Conservation (phyloP, 2,797 vertebrate species). For the Thalassophryne amazonica region DNA sequence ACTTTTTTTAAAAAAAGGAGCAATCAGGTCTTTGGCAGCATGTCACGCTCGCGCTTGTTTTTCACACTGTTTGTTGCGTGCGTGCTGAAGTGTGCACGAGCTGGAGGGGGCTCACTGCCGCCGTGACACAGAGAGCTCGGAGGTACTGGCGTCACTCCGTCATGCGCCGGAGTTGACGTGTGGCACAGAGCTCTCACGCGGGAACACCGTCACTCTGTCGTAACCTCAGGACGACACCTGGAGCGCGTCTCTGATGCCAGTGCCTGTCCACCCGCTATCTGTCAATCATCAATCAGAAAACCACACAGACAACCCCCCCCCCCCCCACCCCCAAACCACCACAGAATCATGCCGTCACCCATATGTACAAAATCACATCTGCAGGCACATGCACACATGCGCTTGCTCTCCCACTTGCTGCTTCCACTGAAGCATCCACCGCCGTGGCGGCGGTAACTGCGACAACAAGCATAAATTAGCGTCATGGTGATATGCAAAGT, state of each 20-base stretch:
- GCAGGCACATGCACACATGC: slow-evolving; percentile 11
- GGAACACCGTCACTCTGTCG: too few relatives aligned
- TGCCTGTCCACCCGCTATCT: slow-evolving; percentile 56
- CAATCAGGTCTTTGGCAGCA: slow-evolving; percentile 8
- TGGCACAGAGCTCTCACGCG: slow-evolving; percentile 14
- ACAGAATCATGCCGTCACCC: slow-evolving; percentile 41
- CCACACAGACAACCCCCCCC: slow-evolving; percentile 49
- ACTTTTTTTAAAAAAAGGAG: slow-evolving; percentile 4
- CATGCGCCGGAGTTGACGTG: slow-evolving; percentile 15
- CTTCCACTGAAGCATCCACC: slow-evolving; percentile 59
- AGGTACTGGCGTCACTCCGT: slow-evolving; percentile 11
- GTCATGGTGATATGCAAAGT: slow-evolving; percentile 77
- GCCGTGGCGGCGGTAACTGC: slow-evolving; percentile 67
- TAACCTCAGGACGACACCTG: slow-evolving; percentile 29
- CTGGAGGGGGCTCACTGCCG: slow-evolving; percentile 20
- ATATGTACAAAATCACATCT: too few relatives aligned
- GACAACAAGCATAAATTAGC: slow-evolving; percentile 79
- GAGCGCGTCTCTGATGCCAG: slow-evolving; percentile 25
- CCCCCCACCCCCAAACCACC: slow-evolving; percentile 37
- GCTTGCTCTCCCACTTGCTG: slow-evolving; percentile 48
- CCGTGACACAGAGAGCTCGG: slow-evolving; percentile 53
- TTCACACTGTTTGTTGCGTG: slow-evolving; percentile 23
- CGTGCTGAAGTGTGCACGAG: slow-evolving; percentile 1
- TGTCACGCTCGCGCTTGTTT: slow-evolving; percentile 24
- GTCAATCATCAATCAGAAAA: slow-evolving; percentile 67